phyloP scores from a whole-genome alignment of 2,888 invertebrate genomes.

The Mesodorylaimus sp. region DNA sequence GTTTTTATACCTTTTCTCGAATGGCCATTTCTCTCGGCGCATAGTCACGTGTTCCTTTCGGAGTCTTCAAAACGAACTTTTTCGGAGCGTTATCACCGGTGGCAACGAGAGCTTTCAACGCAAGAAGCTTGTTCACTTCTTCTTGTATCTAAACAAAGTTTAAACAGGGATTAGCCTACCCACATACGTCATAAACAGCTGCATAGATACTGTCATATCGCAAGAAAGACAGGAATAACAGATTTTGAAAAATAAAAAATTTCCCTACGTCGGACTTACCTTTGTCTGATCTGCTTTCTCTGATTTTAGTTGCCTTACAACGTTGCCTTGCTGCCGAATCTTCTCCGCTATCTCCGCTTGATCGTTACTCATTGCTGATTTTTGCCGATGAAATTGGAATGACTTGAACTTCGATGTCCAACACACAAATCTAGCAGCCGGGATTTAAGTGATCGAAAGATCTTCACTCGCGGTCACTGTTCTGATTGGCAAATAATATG shows the following conservation, averaged over 20 bases:
- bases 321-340: slow-evolving; percentile 55
- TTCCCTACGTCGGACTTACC: no score
- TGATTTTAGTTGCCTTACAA: slow-evolving; percentile 59
- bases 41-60: slow-evolving; percentile 66
- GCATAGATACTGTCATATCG: neutral
- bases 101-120: neutral
- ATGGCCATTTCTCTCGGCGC: slow-evolving; percentile 84
- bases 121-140: neutral
- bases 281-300: slow-evolving; percentile 56
- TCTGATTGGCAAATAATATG: no score
- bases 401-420: no score
- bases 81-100: slow-evolving; percentile 9
- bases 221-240: neutral
- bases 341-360: slow-evolving; percentile 38
- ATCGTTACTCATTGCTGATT: neutral
- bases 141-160: neutral
- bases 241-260: slow-evolving; percentile 11
- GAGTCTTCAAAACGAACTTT: slow-evolving; percentile 20
- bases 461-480: no score
- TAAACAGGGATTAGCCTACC: neutral
- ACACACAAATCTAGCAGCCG: no score
- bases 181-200: neutral
- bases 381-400: no score
- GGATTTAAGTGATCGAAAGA: no score
- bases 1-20: slow-evolving; percentile 45